A percentile compares a stretch with the other conserved stretches of the same genome.
Evolutionary conservation across 2,888 invertebrate species (phyloP).

Genomic region (Drosophila formosana): DNA sequence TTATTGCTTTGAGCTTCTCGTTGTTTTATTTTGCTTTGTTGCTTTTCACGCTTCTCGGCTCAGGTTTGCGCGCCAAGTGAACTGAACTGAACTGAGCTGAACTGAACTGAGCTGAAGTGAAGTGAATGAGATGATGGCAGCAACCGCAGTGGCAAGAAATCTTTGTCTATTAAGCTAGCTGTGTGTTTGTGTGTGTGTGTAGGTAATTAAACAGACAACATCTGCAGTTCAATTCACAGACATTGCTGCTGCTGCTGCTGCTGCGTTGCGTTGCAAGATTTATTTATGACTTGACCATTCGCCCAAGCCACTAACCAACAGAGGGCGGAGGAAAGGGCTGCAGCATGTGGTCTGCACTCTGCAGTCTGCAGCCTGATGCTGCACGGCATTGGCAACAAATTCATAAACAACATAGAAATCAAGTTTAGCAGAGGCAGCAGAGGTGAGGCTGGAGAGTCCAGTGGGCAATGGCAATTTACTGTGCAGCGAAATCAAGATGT

Average conservation of each 20-base stretch:
- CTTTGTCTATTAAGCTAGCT: constrained; percentile 44
- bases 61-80: constrained; percentile 46
- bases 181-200: constrained; percentile 25
- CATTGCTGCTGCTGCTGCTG: constrained; percentile 36
- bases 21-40: constrained; percentile 37
- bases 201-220: constrained; percentile 72
- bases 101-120: background rate
- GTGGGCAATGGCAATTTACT: constrained; percentile 45
- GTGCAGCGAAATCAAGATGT: constrained; percentile 68
- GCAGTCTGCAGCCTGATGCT: constrained; percentile 41
- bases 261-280: constrained; percentile 44
- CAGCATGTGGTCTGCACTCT: constrained; percentile 17
- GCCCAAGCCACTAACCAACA: constrained; percentile 23
- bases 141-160: constrained; percentile 41
- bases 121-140: constrained; percentile 26
- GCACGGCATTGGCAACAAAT: constrained; percentile 44
- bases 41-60: constrained; percentile 57
- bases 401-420: constrained; percentile 68
- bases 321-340: background rate
- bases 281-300: constrained; percentile 74
- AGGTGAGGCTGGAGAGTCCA: constrained; percentile 33
- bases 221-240: constrained; percentile 61
- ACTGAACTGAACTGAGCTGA: constrained; percentile 18
- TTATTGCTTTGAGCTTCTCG: constrained; percentile 3
- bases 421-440: constrained; percentile 56